Evolutionary conservation across 2,888 invertebrate species (phyloP).

Genomic region (Geotrupes spiniger): DNA sequence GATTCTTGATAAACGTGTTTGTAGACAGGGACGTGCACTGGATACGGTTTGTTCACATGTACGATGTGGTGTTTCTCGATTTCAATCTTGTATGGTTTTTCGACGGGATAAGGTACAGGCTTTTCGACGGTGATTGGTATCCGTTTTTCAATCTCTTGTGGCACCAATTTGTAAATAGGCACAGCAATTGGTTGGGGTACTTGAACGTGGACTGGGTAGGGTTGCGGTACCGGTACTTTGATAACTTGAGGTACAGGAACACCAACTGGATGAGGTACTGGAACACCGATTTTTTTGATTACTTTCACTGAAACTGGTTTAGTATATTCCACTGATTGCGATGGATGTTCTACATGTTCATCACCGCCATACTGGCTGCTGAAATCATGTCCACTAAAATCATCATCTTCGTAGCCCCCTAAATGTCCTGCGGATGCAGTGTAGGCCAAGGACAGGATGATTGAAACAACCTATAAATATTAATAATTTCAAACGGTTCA

Average conservation of each 20-base stretch:
- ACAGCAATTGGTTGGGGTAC: constrained; percentile 72
- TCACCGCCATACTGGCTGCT: constrained; percentile 42
- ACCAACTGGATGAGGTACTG: constrained; percentile 53
- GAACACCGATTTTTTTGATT: constrained; percentile 68
- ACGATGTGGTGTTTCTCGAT: constrained; percentile 73
- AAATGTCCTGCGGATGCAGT: constrained; percentile 30
- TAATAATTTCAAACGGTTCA: too few relatives aligned
- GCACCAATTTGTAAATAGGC: constrained; percentile 70
- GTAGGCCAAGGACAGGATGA: constrained; percentile 33
- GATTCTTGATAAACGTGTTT: constrained; percentile 60
- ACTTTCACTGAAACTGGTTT: constrained; percentile 69
- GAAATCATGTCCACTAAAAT: constrained; percentile 4
- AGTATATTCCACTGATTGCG: constrained; percentile 65
- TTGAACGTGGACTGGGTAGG: constrained; percentile 69
- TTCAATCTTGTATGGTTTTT: constrained; percentile 73
- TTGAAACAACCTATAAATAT: constrained; percentile 29
- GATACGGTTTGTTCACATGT: constrained; percentile 63
- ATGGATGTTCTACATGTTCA: constrained; percentile 55
- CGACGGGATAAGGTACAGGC: constrained; percentile 68
- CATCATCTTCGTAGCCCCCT: constrained; percentile 9
- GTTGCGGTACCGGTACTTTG: constrained; percentile 71
- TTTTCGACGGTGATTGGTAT: constrained; percentile 74
- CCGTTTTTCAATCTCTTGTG: constrained; percentile 69
- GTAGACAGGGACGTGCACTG: constrained; percentile 71
- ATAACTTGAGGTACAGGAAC: constrained; percentile 53